phyloP scores from a whole-genome alignment of 2,888 invertebrate species.

The Chloromyia formosa region DNA sequence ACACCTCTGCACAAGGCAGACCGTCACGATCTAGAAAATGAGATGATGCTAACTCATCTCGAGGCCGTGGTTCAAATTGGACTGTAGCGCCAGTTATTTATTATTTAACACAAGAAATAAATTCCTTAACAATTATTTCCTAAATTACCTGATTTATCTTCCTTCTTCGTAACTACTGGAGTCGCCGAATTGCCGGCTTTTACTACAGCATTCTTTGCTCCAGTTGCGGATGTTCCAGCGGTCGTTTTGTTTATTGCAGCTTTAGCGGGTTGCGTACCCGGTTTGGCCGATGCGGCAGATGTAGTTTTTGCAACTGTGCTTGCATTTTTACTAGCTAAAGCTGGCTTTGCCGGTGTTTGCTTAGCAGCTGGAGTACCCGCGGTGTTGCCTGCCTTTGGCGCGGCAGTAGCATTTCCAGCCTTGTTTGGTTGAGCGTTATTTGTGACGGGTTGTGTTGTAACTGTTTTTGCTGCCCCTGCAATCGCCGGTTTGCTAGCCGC shows the following conservation, averaged over 20 bases:
- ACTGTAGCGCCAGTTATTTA: too few species aligned
- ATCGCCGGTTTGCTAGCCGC: neutral
- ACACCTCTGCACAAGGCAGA: too few species aligned
- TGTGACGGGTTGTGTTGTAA: neutral
- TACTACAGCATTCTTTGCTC: too few species aligned
- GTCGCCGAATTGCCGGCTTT: too few species aligned
- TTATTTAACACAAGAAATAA: too few species aligned
- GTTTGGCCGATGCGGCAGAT: neutral
- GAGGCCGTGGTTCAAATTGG: too few species aligned
- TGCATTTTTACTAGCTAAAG: neutral
- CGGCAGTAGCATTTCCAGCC: neutral
- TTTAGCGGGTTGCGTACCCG: neutral
- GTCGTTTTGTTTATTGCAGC: neutral
- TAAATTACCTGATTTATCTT: too few species aligned
- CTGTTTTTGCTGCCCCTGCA: neutral
- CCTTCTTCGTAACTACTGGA: too few species aligned
- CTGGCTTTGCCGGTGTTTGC: slow-evolving; percentile 14
- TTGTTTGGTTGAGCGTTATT: neutral
- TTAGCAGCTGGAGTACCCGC: neutral
- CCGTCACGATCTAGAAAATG: too few species aligned
- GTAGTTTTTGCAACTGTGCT: neutral
- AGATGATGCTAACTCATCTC: too few species aligned
- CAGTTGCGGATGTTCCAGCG: neutral
- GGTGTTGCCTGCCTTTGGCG: neutral
- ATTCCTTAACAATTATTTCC: too few species aligned